Base-by-base conservation (phyloP, 2,888 invertebrate species). In the Cephus pygmeus region DNA sequence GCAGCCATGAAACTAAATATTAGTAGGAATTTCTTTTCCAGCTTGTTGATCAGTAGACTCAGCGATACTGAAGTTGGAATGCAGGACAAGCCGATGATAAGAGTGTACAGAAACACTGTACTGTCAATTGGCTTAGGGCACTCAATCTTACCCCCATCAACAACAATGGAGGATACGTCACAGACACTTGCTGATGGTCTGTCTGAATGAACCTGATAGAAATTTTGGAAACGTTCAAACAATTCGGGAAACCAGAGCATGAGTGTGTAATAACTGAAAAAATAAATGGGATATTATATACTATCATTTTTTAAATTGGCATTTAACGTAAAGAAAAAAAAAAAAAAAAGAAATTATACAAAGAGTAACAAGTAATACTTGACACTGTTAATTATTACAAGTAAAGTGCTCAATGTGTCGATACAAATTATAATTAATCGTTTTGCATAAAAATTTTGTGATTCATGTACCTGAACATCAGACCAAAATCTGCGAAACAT, bases 221-320 rank as follows among this genome's bases (percentile, higher is more conserved):
- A 96, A 86, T 94, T 94, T 85, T 96, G 95, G 91, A 96, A 96
- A 76, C 97, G 94, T 91, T 86, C 85, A 92, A 97, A 97, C 84
- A 97, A 91, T 90, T 97, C 97, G 12, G 97, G 97, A 92, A 97
- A 96, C 97, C 97, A 97, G 89, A 97, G 94, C 95, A 96, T 97
- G 74, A 97, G 92, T 12, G 97, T 97, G 91, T 97, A 97, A 92
- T 97, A 97, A 87, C 56, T 56, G 56, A 56, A 56, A 56, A 23
- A 56, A 56, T 23, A 56, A 56, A 23, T 56, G 56, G 9, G 15
- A 56, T 12, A 35, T 3, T 35, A 12, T 35, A 12, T 12, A 35
- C 35, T 12, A 12, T 35, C 35, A 12, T 35, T 12, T 35, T 35
- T 35, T 35, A 12, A 35, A 35, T 12, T 35, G 35, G 35, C 12